Evolutionary conservation across 2,888 invertebrate species (phyloP), one percentile per base, ranked within the genome.

Genomic region (Proisotoma minuta): DNA sequence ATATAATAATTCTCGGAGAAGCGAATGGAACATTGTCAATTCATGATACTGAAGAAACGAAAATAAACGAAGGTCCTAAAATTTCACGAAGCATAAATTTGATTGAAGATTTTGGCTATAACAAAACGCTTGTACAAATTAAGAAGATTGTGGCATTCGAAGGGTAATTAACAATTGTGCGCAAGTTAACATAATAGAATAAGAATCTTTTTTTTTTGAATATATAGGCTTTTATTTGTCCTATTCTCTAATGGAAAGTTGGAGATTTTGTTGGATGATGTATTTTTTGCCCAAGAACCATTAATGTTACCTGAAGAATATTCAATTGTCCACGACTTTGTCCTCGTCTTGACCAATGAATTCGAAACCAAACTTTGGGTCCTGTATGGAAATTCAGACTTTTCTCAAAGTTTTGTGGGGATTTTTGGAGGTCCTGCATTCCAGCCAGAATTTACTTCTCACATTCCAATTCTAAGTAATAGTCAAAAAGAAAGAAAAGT

Each of bases 321-420:
- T 18, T 34, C 28, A 8, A 48, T 58, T 1, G 61, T 72, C 1
- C 60, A 71, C 26, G 73, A 73, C 27, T 73, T 71, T 29, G 22
- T 58, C 0, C 26, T 70, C 1, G 66, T 73, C 1, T 39, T 58
- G 18, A 60, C 57, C 20, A 56, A 59, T 12, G 64, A 65, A 5
- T 48, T 58, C 3, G 28, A 47, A 28, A 27, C 68, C 0, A 70
- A 71, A 53, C 20, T 73, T 0, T 73, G 73, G 73, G 65, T 56
- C 1, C 39, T 71, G n/a, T 71, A 62, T 53, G 57, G 65, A 1
- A 8, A n/a, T 3, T 18, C 10, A 0, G 23, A 22, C 10, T 10
- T 22, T 1, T n/a, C 56, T 3, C 60, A 64, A 23, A 65, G 62
- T 22, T 70, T 48, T 29, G 28, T 73, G 40, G 71, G 68, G 3